Percentiles rank a stretch among this genome's conserved stretches.
These are phyloP conservation scores for Dynastes hyllus DNA, from an alignment of 2,888 invertebrate genomes.

Conservation along the genomic window DNA sequence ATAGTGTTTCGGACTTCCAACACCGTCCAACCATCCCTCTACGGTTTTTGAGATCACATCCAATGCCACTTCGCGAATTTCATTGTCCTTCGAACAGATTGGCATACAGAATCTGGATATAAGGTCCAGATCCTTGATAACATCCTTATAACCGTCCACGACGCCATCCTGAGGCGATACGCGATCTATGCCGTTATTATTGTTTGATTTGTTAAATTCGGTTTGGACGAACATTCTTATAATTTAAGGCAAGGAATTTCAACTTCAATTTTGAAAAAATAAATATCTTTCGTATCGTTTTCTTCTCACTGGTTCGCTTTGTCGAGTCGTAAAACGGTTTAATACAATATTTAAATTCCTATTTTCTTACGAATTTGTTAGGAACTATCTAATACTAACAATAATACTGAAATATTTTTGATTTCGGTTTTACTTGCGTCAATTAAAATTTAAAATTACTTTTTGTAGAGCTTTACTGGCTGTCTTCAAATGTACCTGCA, in stretches of 20 bases:
- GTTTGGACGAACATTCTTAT: slow-evolving; percentile 67
- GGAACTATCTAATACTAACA: slow-evolving; percentile 65
- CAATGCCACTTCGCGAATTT: slow-evolving; percentile 72
- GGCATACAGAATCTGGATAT: slow-evolving; percentile 73
- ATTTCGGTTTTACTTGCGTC: slow-evolving; percentile 49
- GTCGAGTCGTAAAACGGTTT: slow-evolving; percentile 6
- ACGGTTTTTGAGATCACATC: slow-evolving; percentile 73
- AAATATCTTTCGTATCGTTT: slow-evolving; percentile 39
- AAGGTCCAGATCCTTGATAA: slow-evolving; percentile 70
- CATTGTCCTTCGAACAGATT: slow-evolving; percentile 73
- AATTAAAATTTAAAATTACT: slow-evolving; percentile 43
- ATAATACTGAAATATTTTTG: slow-evolving; percentile 63
- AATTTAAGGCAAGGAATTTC: slow-evolving; percentile 58
- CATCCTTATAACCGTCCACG: slow-evolving; percentile 61
- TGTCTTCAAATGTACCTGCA: slow-evolving; percentile 57
- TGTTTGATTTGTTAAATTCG: slow-evolving; percentile 67
- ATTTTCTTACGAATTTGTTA: slow-evolving; percentile 54
- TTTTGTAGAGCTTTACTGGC: slow-evolving; percentile 55
- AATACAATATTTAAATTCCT: slow-evolving; percentile 4
- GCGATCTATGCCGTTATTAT: slow-evolving; percentile 65
- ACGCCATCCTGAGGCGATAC: slow-evolving; percentile 56
- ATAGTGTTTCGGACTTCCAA: slow-evolving; percentile 72
- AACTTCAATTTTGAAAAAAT: slow-evolving; percentile 52
- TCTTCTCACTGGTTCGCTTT: slow-evolving; percentile 41
- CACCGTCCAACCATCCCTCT: slow-evolving; percentile 74